A percentile compares a stretch with the other conserved stretches of the same genome.
Evolutionary conservation across 1,140 invertebrate species (phyloP).

Genomic region (Megalonaias nervosa): DNA sequence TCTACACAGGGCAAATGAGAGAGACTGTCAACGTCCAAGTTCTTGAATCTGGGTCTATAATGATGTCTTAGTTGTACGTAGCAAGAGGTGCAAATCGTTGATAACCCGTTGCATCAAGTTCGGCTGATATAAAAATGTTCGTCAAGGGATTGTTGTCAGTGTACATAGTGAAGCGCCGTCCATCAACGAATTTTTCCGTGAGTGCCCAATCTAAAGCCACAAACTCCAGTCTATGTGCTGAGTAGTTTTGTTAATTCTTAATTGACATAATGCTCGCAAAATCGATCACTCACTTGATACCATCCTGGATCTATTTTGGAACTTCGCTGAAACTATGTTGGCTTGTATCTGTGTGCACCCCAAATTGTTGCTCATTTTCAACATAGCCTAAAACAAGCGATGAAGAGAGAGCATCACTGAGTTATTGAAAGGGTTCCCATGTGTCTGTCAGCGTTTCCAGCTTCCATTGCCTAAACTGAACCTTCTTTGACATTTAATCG

Average conservation of each 20-base stretch:
- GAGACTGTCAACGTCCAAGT: conserved; percentile 8
- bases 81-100: conserved; percentile 19
- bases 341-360: conserved; percentile 44
- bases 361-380: conserved; percentile 34
- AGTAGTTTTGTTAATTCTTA: conserved; percentile 35
- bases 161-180: conserved; percentile 15
- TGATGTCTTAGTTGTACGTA: conserved; percentile 17
- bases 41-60: conserved; percentile 1
- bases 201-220: conserved; percentile 31
- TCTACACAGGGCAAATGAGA: too few relatives aligned
- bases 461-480: too few relatives aligned
- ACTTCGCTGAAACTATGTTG: conserved; percentile 50
- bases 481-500: too few relatives aligned
- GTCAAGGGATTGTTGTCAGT: conserved; percentile 38
- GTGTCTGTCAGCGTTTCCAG: conserved; percentile 21
- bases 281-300: conserved; percentile 39
- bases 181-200: conserved; percentile 30
- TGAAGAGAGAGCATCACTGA: conserved; percentile 36
- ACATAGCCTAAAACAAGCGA: conserved; percentile 46
- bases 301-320: conserved; percentile 46
- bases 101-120: conserved; percentile 21
- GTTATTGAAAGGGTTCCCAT: conserved; percentile 38
- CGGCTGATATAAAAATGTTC: conserved; percentile 16
- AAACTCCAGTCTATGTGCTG: conserved; percentile 29
- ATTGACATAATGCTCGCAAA: conserved; percentile 28